Conservation (phyloP, 1,140 invertebrate species). For the Anthonomus grandis region DNA sequence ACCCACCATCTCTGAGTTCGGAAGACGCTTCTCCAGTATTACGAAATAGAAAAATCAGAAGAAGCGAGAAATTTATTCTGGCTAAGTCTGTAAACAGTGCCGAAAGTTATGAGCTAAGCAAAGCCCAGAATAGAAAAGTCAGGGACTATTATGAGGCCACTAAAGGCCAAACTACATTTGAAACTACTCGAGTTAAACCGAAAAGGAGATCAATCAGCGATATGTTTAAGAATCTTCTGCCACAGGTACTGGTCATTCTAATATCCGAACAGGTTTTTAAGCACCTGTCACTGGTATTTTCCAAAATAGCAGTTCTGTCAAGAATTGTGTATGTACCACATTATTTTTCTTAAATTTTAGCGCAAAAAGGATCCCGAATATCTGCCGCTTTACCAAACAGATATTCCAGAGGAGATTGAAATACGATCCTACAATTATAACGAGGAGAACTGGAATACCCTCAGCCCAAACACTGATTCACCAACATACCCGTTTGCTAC, state of each 20-base stretch:
- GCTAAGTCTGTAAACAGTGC: no score
- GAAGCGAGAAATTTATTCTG: not conserved
- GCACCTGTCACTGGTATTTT: no score
- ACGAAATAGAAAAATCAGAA: not conserved
- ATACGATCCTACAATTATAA: constrained; percentile 14
- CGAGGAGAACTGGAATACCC: constrained; percentile 8
- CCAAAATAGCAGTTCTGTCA: no score
- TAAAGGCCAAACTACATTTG: not conserved
- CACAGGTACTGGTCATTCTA: constrained; percentile 6
- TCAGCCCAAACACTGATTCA: constrained; percentile 3
- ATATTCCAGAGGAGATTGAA: constrained; percentile 5
- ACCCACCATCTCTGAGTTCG: not conserved
- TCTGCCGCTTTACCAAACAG: constrained; percentile 8
- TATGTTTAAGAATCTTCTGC: constrained; percentile 21
- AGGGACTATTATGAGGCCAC: constrained; percentile 16
- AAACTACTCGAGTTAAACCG: not conserved
- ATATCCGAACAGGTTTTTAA: not conserved
- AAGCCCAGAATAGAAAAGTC: constrained; percentile 8
- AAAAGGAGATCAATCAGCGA: constrained; percentile 1
- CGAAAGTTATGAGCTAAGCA: constrained; percentile 17
- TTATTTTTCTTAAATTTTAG: constrained; percentile 21
- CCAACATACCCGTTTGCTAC: constrained; percentile 16
- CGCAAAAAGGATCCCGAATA: constrained; percentile 6
- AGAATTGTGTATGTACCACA: not conserved
- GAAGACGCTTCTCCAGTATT: not conserved